phyloP scores from a whole-genome alignment of 1,140 invertebrate species.

The Drosophila takahashii region DNA sequence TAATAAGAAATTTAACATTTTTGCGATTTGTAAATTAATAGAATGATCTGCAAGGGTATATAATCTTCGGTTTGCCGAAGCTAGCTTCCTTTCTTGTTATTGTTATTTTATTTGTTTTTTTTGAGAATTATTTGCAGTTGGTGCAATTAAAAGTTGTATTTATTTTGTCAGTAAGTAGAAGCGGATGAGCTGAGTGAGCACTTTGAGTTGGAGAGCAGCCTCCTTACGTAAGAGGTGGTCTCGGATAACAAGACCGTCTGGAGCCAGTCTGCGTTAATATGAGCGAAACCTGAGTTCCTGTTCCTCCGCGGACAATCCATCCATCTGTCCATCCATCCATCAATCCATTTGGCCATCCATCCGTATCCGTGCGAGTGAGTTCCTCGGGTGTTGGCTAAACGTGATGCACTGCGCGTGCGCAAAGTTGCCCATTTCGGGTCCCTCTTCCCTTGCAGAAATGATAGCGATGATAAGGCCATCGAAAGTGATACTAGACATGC shows the following conservation, averaged over 20 bases:
- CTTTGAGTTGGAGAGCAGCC: neutral
- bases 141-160: too few relatives aligned
- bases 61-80: too few relatives aligned
- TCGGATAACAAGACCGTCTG: constrained; percentile 19
- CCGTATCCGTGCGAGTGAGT: constrained; percentile 7
- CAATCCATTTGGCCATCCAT: constrained; percentile 8
- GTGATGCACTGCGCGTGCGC: constrained; percentile 30
- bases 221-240: constrained; percentile 13
- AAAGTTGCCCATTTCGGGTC: neutral
- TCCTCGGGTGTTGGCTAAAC: constrained; percentile 2
- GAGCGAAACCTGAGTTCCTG: constrained; percentile 12
- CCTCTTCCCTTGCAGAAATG: constrained; percentile 4
- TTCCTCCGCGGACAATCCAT: neutral
- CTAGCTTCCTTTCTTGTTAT: too few relatives aligned
- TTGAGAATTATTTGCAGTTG: too few relatives aligned
- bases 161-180: too few relatives aligned
- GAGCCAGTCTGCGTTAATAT: constrained; percentile 18
- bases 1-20: too few relatives aligned
- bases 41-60: too few relatives aligned
- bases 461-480: constrained; percentile 36
- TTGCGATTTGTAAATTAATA: too few relatives aligned
- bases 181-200: neutral
- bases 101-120: too few relatives aligned
- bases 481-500: constrained; percentile 51
- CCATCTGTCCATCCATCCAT: constrained; percentile 6